Base-by-base conservation (phyloP, 2,797 vertebrate genomes). In the Liasis olivaceus region DNA sequence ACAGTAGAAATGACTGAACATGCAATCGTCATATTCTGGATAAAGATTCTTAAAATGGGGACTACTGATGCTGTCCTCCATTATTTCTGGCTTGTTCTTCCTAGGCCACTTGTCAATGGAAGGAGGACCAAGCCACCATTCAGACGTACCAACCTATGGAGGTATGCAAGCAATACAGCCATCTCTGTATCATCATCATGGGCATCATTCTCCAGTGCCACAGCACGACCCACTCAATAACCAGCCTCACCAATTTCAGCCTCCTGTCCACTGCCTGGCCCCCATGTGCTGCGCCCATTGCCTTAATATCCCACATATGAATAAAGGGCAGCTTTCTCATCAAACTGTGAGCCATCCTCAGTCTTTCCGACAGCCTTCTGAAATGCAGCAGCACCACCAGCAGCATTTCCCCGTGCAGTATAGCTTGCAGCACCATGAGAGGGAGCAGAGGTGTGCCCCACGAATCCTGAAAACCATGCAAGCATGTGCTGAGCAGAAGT, bases 81-180 rank as follows among this genome's bases (percentile, higher is more conserved):
- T 58, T 66, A 72, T 88, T 12, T 2, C 87, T 94, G 84, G 2
- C 87, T 95, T 89, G 91, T 12, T 91, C 94, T 94, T 93, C 97
- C 87, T 95, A 99, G 99, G 99, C 62, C 98, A 98, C 93, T 98
- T 99, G 94, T 98, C 98, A 86, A 96, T 98, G 66, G 99, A 99
- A 96, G 98, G 98, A 31, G 99, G 98, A 90, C 98, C 97, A 63
- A 92, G 97, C 86, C 93, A 98, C 62, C 98, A 98, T 93, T 95
- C 98, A 3, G 98, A 98, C 26, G 94, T 96, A 77, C 94, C 95
- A 0, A 92, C 94, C 58, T 97, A 96, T 91, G 97, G 98, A 93
- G 97, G 95, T 58, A 96, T 98, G 51, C 98, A 98, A 93, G 98
- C 98, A 42, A 97, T 98, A 0, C 98, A 98, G 87, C 96, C 98